A percentile compares a stretch with the other conserved stretches of the same genome.
Evolutionary conservation across 1,140 invertebrate species (phyloP).

Genomic region (Drosophila seguyi): DNA sequence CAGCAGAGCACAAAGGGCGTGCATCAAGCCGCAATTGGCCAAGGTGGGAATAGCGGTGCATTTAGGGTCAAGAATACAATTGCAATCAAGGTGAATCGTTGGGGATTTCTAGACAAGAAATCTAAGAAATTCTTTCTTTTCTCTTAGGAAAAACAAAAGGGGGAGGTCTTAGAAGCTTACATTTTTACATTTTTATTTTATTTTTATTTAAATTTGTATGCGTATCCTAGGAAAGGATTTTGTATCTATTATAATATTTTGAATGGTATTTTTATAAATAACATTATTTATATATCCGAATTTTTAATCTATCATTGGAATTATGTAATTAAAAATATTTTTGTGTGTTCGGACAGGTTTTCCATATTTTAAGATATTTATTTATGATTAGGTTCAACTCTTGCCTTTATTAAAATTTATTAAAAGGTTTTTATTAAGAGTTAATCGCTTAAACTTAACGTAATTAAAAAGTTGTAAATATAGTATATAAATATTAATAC

Average conservation of each 20-base stretch:
- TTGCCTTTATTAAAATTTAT: too few relatives aligned
- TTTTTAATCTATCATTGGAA: too few relatives aligned
- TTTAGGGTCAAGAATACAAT: conserved; percentile 5
- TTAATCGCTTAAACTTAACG: too few relatives aligned
- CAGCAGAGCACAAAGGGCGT: conserved; percentile 7
- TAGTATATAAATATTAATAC: too few relatives aligned
- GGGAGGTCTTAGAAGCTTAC: not conserved
- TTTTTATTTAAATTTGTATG: not conserved
- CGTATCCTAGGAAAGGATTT: not conserved
- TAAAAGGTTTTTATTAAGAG: too few relatives aligned
- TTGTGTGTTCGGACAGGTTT: not conserved
- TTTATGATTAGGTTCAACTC: not conserved
- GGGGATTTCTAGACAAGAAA: not conserved
- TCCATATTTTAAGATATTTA: not conserved
- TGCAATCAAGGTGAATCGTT: conserved; percentile 24
- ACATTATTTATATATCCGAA: too few relatives aligned
- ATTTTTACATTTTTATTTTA: accelerated
- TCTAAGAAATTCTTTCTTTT: not conserved
- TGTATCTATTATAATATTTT: not conserved
- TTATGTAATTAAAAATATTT: not conserved
- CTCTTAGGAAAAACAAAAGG: not conserved
- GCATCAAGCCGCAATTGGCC: conserved; percentile 40
- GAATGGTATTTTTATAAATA: not conserved
- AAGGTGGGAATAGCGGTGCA: conserved; percentile 12
- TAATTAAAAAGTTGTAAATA: too few relatives aligned